Conservation (phyloP, 2,888 invertebrate species). For the Tetheella fluctuosa region DNA sequence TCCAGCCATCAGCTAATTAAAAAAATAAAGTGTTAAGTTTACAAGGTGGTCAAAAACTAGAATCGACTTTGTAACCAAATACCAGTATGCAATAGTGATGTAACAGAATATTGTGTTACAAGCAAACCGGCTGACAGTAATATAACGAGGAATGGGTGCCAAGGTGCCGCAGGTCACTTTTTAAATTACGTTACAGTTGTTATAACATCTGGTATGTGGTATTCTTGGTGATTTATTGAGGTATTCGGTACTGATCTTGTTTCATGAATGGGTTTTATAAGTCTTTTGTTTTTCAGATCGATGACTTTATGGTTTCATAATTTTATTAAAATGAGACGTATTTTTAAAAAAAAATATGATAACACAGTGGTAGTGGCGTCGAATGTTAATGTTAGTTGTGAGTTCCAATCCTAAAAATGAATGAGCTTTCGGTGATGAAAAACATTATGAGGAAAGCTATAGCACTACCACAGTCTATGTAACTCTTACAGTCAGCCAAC, state of each 20-base stretch:
- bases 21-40: neutral
- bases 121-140: neutral
- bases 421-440: too few species aligned
- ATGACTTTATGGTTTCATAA: too few species aligned
- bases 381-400: too few species aligned
- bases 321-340: too few species aligned
- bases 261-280: too few species aligned
- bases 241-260: neutral
- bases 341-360: too few species aligned
- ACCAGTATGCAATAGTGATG: slow-evolving; percentile 5
- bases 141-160: slow-evolving; percentile 1
- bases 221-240: neutral
- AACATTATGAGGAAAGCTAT: too few species aligned
- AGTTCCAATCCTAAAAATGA: too few species aligned
- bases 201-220: neutral
- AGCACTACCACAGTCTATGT: too few species aligned
- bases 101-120: neutral
- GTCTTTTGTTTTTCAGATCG: too few species aligned
- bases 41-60: neutral
- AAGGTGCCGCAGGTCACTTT: slow-evolving; percentile 1
- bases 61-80: neutral
- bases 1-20: neutral
- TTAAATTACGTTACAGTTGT: slow-evolving; percentile 7
- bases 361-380: too few species aligned
- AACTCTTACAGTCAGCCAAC: too few species aligned